phyloP scores from a whole-genome alignment of 2,113 vertebrate genomes.

The Xiphophorus couchianus region DNA sequence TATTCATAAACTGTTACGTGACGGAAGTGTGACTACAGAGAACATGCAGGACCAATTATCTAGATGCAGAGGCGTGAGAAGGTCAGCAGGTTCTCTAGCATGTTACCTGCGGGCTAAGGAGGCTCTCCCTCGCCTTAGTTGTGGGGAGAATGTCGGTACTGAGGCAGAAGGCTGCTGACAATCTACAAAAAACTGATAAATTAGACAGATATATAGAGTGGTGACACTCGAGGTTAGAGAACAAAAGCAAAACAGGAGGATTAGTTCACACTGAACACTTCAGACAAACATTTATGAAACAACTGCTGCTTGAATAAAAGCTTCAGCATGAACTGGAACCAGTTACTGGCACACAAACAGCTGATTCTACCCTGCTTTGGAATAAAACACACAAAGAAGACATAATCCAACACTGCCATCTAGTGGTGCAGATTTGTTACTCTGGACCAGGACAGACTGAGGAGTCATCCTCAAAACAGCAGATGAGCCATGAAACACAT shows the following conservation, averaged over 20 bases:
- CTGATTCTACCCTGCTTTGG: background rate
- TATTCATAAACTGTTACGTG: background rate
- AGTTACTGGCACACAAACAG: background rate
- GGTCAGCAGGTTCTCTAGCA: constrained; percentile 40
- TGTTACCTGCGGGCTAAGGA: constrained; percentile 90
- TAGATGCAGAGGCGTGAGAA: constrained; percentile 12
- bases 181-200: constrained; percentile 99
- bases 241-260: constrained; percentile 76
- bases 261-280: constrained; percentile 41
- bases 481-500: constrained; percentile 1
- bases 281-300: background rate
- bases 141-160: constrained; percentile 94
- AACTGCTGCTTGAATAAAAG: background rate
- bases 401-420: constrained; percentile 42
- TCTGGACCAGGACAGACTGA: background rate
- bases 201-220: constrained; percentile 98
- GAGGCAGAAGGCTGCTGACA: constrained; percentile 99
- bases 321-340: constrained; percentile 10
- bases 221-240: constrained; percentile 87
- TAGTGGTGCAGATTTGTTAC: constrained; percentile 12
- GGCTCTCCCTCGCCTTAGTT: constrained; percentile 90
- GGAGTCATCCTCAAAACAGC: background rate
- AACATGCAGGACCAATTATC: constrained; percentile 26
- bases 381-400: background rate
- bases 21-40: background rate